A percentile compares a stretch with the other conserved stretches of the same genome.
phyloP scores from a whole-genome alignment of 2,113 vertebrate genomes.

The Micronisus gabar region DNA sequence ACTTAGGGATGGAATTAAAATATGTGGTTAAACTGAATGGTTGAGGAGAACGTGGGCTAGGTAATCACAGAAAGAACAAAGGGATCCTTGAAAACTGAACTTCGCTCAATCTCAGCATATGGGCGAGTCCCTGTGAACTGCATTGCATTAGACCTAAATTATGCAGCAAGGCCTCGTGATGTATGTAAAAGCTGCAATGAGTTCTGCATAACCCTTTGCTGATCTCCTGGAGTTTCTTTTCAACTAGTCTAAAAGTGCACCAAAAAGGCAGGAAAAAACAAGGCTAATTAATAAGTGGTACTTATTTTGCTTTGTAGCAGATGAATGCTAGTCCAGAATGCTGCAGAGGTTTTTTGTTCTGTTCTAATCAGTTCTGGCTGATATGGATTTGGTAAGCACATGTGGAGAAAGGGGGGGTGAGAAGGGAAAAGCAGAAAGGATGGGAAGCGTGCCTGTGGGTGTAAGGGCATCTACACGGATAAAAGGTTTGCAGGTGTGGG shows the following conservation, averaged over 20 bases:
- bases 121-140: not conserved
- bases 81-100: not conserved
- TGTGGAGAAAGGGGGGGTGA: not conserved
- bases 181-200: not conserved
- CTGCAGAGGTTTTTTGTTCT: not conserved
- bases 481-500: rapidly evolving
- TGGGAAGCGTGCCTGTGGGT: not conserved
- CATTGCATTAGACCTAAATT: not conserved
- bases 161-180: not conserved
- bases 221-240: not conserved
- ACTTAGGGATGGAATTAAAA: slow-evolving; percentile 6
- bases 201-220: not conserved
- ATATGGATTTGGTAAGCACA: not conserved
- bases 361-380: not conserved
- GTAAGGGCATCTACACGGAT: not conserved
- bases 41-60: not conserved
- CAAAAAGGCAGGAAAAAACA: not conserved
- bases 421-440: not conserved
- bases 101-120: not conserved
- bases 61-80: not conserved
- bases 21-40: not conserved
- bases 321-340: not conserved
- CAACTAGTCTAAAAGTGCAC: not conserved
- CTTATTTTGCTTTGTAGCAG: not conserved
- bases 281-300: not conserved